Evolutionary conservation across 2,797 vertebrate genomes (phyloP).

Genomic region (Catharus ustulatus): DNA sequence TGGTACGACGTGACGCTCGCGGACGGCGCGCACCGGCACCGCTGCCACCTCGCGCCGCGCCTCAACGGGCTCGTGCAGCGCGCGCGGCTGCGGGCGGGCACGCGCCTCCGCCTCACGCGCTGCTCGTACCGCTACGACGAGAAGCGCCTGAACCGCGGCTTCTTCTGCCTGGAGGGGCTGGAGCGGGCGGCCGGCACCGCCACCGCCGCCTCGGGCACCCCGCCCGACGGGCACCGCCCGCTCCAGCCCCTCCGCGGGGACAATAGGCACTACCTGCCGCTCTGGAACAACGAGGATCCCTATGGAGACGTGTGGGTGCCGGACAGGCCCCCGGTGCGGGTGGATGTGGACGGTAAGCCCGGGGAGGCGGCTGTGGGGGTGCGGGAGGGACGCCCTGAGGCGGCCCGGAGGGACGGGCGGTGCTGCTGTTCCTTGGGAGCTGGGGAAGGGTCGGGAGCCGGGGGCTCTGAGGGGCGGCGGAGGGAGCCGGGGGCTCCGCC

Average conservation of each 20-base stretch:
- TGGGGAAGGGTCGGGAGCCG: not conserved
- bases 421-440: not conserved
- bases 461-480: no score
- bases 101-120: slow-evolving; percentile 71
- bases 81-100: slow-evolving; percentile 80
- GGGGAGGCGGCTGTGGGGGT: not conserved
- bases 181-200: not conserved
- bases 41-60: slow-evolving; percentile 77
- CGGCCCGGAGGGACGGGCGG: fast-evolving
- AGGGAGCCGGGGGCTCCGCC: not conserved
- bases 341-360: slow-evolving; percentile 82
- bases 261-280: slow-evolving; percentile 84
- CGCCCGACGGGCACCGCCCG: not conserved
- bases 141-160: slow-evolving; percentile 78
- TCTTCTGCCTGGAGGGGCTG: slow-evolving; percentile 79
- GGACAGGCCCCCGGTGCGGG: slow-evolving; percentile 35
- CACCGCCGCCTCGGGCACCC: fast-evolving
- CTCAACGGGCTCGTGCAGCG: slow-evolving; percentile 79
- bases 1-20: slow-evolving; percentile 86
- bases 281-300: slow-evolving; percentile 93
- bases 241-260: slow-evolving; percentile 75
- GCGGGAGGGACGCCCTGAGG: no score
- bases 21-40: slow-evolving; percentile 78
- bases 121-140: slow-evolving; percentile 85
- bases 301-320: slow-evolving; percentile 83